Evolutionary conservation across 2,113 vertebrate genomes (phyloP), one percentile per base, ranked within the genome.

Genomic region (Scophthalmus maximus): DNA sequence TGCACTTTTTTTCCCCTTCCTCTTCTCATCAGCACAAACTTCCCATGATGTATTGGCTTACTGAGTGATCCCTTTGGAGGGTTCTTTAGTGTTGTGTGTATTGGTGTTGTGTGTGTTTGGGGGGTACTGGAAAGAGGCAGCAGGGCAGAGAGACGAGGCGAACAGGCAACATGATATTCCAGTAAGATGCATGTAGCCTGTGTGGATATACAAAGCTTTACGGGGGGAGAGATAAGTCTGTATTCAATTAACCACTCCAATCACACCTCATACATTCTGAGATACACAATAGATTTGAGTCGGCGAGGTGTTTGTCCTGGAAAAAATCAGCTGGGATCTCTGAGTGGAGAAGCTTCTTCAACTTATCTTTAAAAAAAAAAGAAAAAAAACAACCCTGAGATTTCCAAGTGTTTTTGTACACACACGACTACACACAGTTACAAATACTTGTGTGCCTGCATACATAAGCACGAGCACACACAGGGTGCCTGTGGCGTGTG

Each of bases 41-140:
- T 79, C 57, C 27, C 44, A 56, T 89, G 89, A 93, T 89, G 84
- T 76, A 91, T 91, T 78, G 66, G 65, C 71, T 84, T 55, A 72
- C 47, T 73, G 73, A 90, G 74, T 83, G 81, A 92, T 18, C 78
- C 70, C 46, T 49, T n/a, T 68, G 47, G 59, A 63, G 18, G 69
- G 66, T n/a, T n/a, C 32, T 34, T 34, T 34, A 6, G 79, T 36
- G 51, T 46, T n/a, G 23, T 71, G 68, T 78, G 78, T 55, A 63
- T 5, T 36, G 68, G 12, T 18, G 51, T 79, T 73, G 9, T 8
- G 30, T 34, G 53, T 83, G 44, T 46, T n/a, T 47, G 46, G 26
- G 62, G 82, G 14, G 0, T 76, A 56, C 26, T 83, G 20, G 2
- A 68, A 18, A 42, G 27, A 53, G 38, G 44, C 74, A 62, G 61